phyloP scores from a whole-genome alignment of 2,113 vertebrate species.

The Saguinus imperator region DNA sequence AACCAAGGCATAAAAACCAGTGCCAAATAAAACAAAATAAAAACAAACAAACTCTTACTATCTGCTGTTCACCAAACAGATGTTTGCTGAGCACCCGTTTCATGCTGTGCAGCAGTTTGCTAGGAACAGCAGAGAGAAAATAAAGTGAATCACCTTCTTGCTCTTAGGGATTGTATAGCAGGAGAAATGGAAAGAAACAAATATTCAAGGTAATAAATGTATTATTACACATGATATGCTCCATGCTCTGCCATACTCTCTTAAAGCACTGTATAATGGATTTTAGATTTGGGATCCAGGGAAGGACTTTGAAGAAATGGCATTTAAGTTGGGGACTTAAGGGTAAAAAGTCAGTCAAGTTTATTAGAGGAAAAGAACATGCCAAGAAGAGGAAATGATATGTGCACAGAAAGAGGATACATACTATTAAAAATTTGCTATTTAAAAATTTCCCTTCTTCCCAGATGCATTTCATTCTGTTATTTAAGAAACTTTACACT shows the following conservation, averaged over 20 bases:
- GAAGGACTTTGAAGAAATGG: background rate
- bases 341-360: background rate
- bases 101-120: background rate
- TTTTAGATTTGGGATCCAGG: background rate
- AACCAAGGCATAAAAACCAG: background rate
- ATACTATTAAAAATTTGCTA: background rate
- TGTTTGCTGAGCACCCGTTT: background rate
- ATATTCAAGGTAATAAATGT: background rate
- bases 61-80: background rate
- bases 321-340: background rate
- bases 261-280: background rate
- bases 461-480: background rate
- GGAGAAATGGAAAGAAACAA: fast-evolving
- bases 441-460: background rate
- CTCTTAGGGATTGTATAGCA: background rate
- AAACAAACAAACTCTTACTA: background rate
- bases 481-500: background rate
- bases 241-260: background rate
- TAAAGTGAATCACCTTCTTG: background rate
- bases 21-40: constrained; percentile 43
- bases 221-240: background rate
- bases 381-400: background rate
- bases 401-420: background rate
- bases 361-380: background rate
- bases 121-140: background rate